Evolutionary conservation across 2,888 invertebrate species (phyloP), one percentile per base, ranked within the genome.

Genomic region (Megalurothrips usitatus): DNA sequence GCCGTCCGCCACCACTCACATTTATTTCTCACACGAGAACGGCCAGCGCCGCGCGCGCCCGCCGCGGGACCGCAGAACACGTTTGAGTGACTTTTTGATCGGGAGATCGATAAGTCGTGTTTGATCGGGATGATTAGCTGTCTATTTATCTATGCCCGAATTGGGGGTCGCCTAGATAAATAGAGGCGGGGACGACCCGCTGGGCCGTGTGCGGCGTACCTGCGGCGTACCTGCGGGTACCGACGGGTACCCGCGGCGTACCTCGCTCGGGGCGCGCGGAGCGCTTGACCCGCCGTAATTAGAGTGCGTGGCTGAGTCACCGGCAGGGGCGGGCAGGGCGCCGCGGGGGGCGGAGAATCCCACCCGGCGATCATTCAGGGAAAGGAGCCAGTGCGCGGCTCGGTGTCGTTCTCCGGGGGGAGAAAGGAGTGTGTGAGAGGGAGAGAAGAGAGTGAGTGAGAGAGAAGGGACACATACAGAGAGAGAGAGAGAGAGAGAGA

Each of bases 71-170:
- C 26, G 68, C 58, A 58, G 17, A n/a, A n/a, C 58, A 17, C 58
- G 17, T n/a, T 58, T n/a, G 58, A 58, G 58, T 26, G 26, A 75
- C 68, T 75, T 23, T 75, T 75, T 75, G 68, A 75, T 75, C 11
- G 68, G 10, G 68, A 26, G 68, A 12, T 75, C 23, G 68, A 75
- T 75, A 75, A 75, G 68, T 75, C 52, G 26, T 75, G 68, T 75
- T 75, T 75, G 68, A 75, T 75, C 68, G 68, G 17, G 58, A 26
- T 75, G 68, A 75, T 75, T 75, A 26, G 68, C 68, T 75, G 68
- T 75, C 68, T 75, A 75, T 26, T 75, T 75, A 75, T 75, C 68
- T 75, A 26, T 75, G 68, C 68, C 68, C 68, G 68, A 26, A 75
- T 75, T 58, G 17, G 58, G 58, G 58, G 58, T 19, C 58, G 58